Conservation (phyloP, 1,140 invertebrate species). For the Heliconius hewitsoni region DNA sequence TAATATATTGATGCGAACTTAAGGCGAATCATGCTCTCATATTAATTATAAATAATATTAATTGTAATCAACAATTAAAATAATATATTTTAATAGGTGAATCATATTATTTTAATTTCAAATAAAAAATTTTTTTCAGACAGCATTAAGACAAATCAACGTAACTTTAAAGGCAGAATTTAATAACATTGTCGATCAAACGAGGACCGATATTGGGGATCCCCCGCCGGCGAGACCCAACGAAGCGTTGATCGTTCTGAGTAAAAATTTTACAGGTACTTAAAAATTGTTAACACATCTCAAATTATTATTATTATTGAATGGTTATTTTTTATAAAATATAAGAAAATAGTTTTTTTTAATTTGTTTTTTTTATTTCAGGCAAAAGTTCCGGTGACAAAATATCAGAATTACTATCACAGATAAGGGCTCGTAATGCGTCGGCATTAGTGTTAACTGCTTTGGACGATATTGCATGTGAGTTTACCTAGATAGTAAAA, state of each 20-base stretch:
- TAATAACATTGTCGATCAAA: slow-evolving; percentile 91
- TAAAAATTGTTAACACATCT: neutral
- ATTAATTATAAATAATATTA: too few species aligned
- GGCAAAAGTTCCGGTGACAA: slow-evolving; percentile 83
- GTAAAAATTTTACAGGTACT: slow-evolving; percentile 86
- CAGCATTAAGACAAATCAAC: slow-evolving; percentile 71
- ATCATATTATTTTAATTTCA: neutral
- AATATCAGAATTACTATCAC: slow-evolving; percentile 83
- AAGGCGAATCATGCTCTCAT: too few species aligned
- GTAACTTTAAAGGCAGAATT: slow-evolving; percentile 86
- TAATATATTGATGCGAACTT: too few species aligned
- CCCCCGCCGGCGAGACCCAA: slow-evolving; percentile 79
- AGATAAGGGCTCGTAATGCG: slow-evolving; percentile 86
- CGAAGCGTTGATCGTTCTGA: slow-evolving; percentile 84
- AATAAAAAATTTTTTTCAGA: slow-evolving; percentile 41
- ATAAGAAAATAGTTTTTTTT: too few species aligned
- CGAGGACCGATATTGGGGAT: slow-evolving; percentile 85
- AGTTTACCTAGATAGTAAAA: slow-evolving; percentile 45
- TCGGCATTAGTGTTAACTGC: slow-evolving; percentile 89
- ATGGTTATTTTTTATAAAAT: too few species aligned
- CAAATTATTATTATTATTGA: too few species aligned
- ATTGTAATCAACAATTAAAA: too few species aligned
- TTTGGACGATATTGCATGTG: slow-evolving; percentile 95
- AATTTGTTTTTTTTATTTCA: slow-evolving; percentile 29
- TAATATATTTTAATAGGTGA: neutral